phyloP scores from a whole-genome alignment of 1,140 invertebrate species.

The Gryon sp. region DNA sequence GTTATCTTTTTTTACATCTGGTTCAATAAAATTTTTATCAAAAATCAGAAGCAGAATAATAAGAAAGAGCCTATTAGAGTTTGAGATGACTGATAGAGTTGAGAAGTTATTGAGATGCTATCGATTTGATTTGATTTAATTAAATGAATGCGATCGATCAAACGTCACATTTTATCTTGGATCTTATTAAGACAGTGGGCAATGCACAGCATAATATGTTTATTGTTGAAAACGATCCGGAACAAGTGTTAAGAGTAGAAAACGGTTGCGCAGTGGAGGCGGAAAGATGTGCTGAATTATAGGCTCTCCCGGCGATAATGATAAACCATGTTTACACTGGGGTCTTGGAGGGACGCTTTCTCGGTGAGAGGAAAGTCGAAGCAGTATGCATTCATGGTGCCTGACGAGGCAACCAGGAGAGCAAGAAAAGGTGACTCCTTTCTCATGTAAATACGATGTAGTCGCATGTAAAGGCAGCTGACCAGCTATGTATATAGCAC shows the following conservation, averaged over 20 bases:
- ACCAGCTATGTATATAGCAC: constrained; percentile 74
- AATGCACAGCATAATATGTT: constrained; percentile 22
- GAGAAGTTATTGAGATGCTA: constrained; percentile 23
- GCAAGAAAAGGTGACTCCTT: constrained; percentile 74
- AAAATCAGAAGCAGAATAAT: constrained; percentile 1
- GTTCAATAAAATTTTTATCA: too few relatives aligned
- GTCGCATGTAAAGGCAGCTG: constrained; percentile 77
- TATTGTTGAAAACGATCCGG: constrained; percentile 65
- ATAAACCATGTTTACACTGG: constrained; percentile 78
- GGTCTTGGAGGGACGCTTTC: constrained; percentile 65
- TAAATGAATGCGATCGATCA: constrained; percentile 32
- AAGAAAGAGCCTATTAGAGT: too few relatives aligned
- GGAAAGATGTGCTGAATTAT: constrained; percentile 69
- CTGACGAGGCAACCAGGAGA: constrained; percentile 37
- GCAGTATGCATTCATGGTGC: constrained; percentile 12
- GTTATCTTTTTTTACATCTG: too few relatives aligned
- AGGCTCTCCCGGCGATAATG: constrained; percentile 76
- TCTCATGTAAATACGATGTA: constrained; percentile 80
- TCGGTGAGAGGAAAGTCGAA: constrained; percentile 55
- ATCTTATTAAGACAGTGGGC: constrained; percentile 27
- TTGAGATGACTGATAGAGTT: constrained; percentile 10
- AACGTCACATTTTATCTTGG: constrained; percentile 17
- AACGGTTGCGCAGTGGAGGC: constrained; percentile 44
- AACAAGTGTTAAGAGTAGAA: constrained; percentile 61
- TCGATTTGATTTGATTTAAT: constrained; percentile 36